Conservation (phyloP, 2,888 invertebrate genomes). For the Sminthurides aquaticus region DNA sequence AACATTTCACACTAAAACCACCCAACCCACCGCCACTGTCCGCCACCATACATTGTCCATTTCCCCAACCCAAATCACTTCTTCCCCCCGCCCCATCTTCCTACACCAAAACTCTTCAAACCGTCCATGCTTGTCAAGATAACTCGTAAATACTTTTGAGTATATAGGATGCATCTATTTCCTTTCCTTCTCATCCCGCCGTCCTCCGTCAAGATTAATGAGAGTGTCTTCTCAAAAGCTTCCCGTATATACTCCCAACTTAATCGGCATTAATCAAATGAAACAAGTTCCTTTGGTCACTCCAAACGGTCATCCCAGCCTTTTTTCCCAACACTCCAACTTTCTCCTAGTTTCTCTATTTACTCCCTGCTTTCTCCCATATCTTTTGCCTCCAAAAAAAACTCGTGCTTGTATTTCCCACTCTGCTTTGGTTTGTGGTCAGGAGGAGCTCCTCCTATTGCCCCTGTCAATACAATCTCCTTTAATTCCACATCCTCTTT, state of each 20-base stretch:
- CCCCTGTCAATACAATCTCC: too few species aligned
- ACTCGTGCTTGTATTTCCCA: too few species aligned
- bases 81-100: neutral
- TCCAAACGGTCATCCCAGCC: slow-evolving; percentile 1
- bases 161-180: neutral
- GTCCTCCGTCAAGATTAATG: slow-evolving; percentile 42
- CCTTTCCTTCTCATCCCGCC: neutral
- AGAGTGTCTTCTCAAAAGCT: slow-evolving; percentile 39
- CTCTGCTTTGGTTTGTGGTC: too few species aligned
- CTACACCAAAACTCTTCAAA: too few species aligned
- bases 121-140: slow-evolving; percentile 39
- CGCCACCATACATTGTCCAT: too few species aligned
- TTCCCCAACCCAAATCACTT: neutral
- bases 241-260: slow-evolving; percentile 29
- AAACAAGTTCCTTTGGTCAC: neutral
- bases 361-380: too few species aligned
- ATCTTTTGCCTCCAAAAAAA: too few species aligned
- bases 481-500: too few species aligned
- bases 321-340: neutral
- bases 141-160: slow-evolving; percentile 22
- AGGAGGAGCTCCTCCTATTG: too few species aligned
- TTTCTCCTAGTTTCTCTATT: neutral
- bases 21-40: too few species aligned
- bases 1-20: too few species aligned
- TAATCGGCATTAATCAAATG: slow-evolving; percentile 43